Base-by-base conservation (phyloP, 2,113 vertebrate genomes). In the Microtus oregoni region DNA sequence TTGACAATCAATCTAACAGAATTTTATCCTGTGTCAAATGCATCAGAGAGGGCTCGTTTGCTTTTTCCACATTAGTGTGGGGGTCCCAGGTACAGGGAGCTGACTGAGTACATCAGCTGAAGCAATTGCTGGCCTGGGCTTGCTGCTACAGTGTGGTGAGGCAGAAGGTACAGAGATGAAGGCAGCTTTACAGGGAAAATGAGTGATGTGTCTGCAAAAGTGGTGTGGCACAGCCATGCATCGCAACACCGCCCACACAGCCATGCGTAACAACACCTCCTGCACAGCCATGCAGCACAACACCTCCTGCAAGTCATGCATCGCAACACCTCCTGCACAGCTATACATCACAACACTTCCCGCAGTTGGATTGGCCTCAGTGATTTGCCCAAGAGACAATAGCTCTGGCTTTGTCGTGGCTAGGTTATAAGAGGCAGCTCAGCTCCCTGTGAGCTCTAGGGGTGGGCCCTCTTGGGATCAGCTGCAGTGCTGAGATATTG, bases 191-290 rank as follows among this genome's bases (percentile, higher is more conserved):
- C 52, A n/a, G 77, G n/a, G 1, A 75, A 30, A 35, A 38, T 20
- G 0, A 61, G 38, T 10, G 14, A 32, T 17, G 7, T 19, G 17
- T 30, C n/a, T 28, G 55, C 41, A 19, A 47, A 38, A 12, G 15
- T 5, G 32, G 15, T 50, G 50, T 3, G 22, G 5, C 1, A 15
- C 12, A 0, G 3, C 20, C 26, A 4, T 1, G 1, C 9, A 28
- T 3, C 44, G 12, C 26, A 47, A 8, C 0, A 2, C 2, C 7
- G 12, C 19, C 15, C 4, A 1, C 1, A 9, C 9, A 0, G 3
- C 22, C 20, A 4, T 1, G 2, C 7, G 24, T 5, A n/a, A 44
- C 26, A 24, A 65, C 26, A 65, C 26, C 63, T 65, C 63, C 52
- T 14, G 0, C 1, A 9, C 9, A 0, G 3, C 17, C 26, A 4